Conservation (phyloP, 2,888 invertebrate species). For the Cosmopolites sordidus region DNA sequence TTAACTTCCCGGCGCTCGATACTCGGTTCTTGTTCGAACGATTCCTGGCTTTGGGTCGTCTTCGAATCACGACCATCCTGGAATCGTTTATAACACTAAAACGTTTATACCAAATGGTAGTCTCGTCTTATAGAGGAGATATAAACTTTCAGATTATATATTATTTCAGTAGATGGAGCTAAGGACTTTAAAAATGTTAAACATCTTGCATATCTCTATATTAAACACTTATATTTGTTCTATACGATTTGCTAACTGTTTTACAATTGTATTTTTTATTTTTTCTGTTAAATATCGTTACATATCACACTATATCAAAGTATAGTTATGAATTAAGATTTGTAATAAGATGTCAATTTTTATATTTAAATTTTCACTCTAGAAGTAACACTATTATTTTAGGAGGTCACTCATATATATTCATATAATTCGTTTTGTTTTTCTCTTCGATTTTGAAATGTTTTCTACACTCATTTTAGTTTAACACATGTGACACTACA, state of each 20-base stretch:
- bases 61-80: no score
- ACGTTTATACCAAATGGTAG: no score
- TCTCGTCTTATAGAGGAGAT: no score
- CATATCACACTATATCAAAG: conserved; percentile 18
- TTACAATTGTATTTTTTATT: not conserved
- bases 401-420: not conserved
- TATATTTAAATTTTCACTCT: conserved; percentile 2
- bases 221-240: no score
- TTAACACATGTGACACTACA: not conserved
- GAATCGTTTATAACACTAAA: no score
- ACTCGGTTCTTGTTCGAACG: no score
- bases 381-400: not conserved
- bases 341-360: not conserved
- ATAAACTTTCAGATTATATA: no score
- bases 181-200: no score
- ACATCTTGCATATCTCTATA: no score
- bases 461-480: not conserved
- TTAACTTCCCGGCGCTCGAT: no score
- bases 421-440: not conserved
- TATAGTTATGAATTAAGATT: conserved; percentile 3
- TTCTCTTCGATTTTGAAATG: not conserved
- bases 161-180: no score
- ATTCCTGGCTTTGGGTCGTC: no score
- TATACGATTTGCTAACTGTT: not conserved
- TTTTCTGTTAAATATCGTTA: conserved; percentile 18